Conservation (phyloP, 2,888 invertebrate species). For the Ephialtes manifestator region DNA sequence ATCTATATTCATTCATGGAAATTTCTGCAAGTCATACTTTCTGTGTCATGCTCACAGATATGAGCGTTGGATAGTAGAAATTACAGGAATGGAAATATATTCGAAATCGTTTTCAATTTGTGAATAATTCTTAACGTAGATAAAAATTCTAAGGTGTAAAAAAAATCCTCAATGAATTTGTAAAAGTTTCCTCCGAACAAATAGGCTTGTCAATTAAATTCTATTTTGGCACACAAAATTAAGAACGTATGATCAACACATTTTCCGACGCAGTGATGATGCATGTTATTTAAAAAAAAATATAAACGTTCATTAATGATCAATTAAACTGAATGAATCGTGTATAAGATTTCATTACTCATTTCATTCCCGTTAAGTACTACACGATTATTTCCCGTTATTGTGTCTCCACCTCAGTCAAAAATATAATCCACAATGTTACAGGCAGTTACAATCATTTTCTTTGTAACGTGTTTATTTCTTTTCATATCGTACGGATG, state of each 20-base stretch:
- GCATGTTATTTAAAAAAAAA: not conserved
- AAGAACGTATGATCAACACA: too few species aligned
- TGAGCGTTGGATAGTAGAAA: not conserved
- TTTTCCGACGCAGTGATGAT: not conserved
- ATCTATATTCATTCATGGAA: not conserved
- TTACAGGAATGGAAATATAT: not conserved
- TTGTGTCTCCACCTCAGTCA: not conserved
- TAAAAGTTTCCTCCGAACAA: too few species aligned
- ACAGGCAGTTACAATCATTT: not conserved
- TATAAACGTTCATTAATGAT: not conserved
- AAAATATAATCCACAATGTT: not conserved
- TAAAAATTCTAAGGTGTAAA: too few species aligned
- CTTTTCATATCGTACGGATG: not conserved
- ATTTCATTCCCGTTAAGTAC: not conserved
- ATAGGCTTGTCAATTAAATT: too few species aligned
- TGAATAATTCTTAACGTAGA: too few species aligned
- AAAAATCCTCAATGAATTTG: too few species aligned
- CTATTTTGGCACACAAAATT: too few species aligned
- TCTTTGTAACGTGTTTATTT: not conserved
- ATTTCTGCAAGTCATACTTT: not conserved
- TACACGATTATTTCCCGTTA: not conserved
- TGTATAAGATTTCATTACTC: not conserved
- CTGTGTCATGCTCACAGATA: not conserved
- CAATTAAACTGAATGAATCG: not conserved
- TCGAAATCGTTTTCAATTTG: too few species aligned